phyloP scores from a whole-genome alignment of 2,797 vertebrate genomes.

The Urocyon cinereoargenteus region DNA sequence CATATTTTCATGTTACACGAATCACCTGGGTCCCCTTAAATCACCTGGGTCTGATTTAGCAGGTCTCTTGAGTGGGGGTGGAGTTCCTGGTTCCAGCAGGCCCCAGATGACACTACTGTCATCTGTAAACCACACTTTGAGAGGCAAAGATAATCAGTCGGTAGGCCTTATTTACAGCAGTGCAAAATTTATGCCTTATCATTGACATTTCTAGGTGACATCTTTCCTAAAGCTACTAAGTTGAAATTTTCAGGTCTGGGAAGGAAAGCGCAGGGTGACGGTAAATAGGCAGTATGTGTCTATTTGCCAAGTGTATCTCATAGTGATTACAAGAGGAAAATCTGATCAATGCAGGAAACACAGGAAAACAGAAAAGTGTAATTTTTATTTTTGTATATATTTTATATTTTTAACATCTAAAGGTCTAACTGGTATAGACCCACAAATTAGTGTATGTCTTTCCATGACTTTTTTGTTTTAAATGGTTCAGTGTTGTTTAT shows the following conservation, averaged over 20 bases:
- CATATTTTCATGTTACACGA: background rate
- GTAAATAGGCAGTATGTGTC: background rate
- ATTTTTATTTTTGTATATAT: background rate
- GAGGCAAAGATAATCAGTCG: background rate
- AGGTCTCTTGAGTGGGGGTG: background rate
- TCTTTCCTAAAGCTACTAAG: background rate
- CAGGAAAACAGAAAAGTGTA: background rate
- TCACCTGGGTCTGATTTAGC: background rate
- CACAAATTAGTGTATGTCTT: background rate
- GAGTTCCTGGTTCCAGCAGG: background rate
- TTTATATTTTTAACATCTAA: background rate
- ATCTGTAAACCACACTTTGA: background rate
- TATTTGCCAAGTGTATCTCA: background rate
- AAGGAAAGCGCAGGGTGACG: conserved; percentile 27
- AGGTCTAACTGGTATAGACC: background rate
- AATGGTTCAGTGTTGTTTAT: background rate
- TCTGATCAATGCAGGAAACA: background rate
- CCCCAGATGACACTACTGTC: background rate
- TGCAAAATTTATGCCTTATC: background rate
- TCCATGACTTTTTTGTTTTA: background rate
- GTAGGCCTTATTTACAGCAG: background rate
- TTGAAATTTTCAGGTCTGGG: background rate
- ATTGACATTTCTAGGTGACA: background rate
- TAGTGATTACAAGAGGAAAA: background rate
- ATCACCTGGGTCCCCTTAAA: background rate